Base-by-base conservation (phyloP, 2,113 vertebrate genomes). In the Pithys albifrons region DNA sequence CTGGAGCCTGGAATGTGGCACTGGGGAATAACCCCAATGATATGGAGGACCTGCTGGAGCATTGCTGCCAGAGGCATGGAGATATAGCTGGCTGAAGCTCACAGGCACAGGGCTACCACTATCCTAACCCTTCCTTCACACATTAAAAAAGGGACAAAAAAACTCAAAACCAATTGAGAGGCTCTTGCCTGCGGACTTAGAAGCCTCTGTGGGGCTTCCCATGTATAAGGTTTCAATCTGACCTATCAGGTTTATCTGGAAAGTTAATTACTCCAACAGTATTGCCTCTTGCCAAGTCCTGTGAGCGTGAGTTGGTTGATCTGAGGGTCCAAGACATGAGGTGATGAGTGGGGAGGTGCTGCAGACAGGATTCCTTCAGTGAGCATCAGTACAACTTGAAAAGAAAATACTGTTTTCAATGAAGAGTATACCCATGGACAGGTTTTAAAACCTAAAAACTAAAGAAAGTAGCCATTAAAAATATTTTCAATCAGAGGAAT, bases 401-500 rank as follows among this genome's bases (percentile, higher is more conserved):
- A 86, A 16, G 15, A 76, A 87, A 82, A 58, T 3, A 10, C 23
- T 83, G 1, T 74, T 91, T 78, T 55, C 59, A 46, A 43, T 71
- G 67, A 93, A 89, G 14, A 52, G 16, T 55, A 46, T 3, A 28
- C 55, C 76, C 70, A 85, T 0, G 0, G 61, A 54, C 24, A 64
- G 39, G 55, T 76, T 91, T 90, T 69, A 62, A 91, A 94, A 57
- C 33, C 67, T 84, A 73, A 61, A 55, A 76, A 67, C 33, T 75
- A 55, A 70, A 86, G 46, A 57, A 89, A 71, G 41, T n/a, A 89
- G 81, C 74, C 89, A 77, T 85, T 71, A 89, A 87, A 92, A 96
- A 86, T 59, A 91, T 76, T 94, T 95, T 76, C 39, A 78, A 69
- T 86, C 66, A 72, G 58, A 94, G 57, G 45, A 95, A 92, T 41